Evolutionary conservation across 2,888 invertebrate genomes (phyloP).

Genomic region (Sinopyrophorus schimmeli): DNA sequence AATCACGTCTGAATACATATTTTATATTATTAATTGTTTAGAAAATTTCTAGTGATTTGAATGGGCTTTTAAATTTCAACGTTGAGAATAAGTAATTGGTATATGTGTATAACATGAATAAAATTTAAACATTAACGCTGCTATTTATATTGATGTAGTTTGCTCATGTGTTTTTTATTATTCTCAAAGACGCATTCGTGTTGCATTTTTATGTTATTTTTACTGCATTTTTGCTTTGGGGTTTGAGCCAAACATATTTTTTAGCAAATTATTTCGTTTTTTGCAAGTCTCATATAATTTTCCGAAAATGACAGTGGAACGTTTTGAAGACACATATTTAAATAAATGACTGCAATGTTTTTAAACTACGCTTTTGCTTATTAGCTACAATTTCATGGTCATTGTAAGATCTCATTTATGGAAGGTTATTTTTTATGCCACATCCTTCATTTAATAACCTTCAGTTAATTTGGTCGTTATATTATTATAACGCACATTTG

Average conservation of each 20-base stretch:
- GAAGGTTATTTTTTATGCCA: constrained; percentile 7
- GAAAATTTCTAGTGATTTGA: no score
- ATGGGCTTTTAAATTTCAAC: no score
- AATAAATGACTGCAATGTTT: constrained; percentile 8
- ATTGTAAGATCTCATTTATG: constrained; percentile 8
- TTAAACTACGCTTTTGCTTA: constrained; percentile 10
- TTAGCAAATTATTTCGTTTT: constrained; percentile 4
- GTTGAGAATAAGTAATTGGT: no score
- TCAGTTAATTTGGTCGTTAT: constrained; percentile 11
- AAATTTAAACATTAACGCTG: no score
- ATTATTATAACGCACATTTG: constrained; percentile 3
- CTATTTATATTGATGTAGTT: no score
- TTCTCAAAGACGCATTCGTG: constrained; percentile 2
- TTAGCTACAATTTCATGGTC: constrained; percentile 12
- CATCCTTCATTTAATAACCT: constrained; percentile 16
- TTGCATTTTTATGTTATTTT: constrained; percentile 22
- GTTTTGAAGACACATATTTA: constrained; percentile 3
- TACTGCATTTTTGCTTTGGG: constrained; percentile 22
- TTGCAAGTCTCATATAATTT: constrained; percentile 8
- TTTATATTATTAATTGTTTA: no score
- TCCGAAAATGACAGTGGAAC: background rate
- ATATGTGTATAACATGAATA: no score
- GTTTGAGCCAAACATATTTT: constrained; percentile 13
- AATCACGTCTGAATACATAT: no score
- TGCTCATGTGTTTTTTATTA: constrained; percentile 3